These are phyloP conservation scores for Rhinoraja longicauda DNA, from an alignment of 2,797 vertebrate species.

Conservation along the genomic window DNA sequence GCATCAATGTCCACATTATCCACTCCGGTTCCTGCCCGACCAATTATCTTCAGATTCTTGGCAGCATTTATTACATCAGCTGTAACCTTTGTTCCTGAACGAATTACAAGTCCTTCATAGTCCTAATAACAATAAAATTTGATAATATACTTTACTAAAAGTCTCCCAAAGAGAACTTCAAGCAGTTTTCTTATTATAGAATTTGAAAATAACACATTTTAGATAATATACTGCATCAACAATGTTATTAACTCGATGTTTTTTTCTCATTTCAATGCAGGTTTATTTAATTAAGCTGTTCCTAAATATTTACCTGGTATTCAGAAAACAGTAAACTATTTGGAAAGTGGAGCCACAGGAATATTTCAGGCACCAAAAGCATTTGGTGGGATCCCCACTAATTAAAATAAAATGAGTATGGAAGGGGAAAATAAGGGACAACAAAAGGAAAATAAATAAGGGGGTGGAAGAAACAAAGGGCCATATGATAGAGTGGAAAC, in stretches of 20 bases:
- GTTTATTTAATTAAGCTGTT: background rate
- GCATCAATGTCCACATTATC: slow-evolving; percentile 94
- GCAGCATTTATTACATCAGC: slow-evolving; percentile 76
- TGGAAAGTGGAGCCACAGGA: background rate
- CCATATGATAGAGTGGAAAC: background rate
- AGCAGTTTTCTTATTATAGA: background rate
- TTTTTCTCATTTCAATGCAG: background rate
- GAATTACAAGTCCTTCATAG: slow-evolving; percentile 86
- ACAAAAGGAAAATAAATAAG: background rate
- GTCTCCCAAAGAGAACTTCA: background rate
- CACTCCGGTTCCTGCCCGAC: slow-evolving; percentile 88
- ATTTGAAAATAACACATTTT: background rate
- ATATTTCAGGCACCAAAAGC: background rate
- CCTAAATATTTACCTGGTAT: background rate
- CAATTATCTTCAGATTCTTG: slow-evolving; percentile 77
- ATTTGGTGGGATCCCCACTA: background rate
- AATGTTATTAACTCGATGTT: background rate
- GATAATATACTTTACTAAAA: background rate
- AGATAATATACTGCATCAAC: background rate
- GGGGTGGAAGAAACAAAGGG: background rate
- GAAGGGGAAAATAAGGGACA: background rate
- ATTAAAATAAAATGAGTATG: background rate
- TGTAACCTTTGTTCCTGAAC: slow-evolving; percentile 91
- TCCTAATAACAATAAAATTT: slow-evolving; percentile 55
- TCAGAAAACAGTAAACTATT: background rate